These are phyloP conservation scores for Psammodynastes pulverulentus DNA, from an alignment of 2,113 vertebrate genomes.

Conservation along the genomic window DNA sequence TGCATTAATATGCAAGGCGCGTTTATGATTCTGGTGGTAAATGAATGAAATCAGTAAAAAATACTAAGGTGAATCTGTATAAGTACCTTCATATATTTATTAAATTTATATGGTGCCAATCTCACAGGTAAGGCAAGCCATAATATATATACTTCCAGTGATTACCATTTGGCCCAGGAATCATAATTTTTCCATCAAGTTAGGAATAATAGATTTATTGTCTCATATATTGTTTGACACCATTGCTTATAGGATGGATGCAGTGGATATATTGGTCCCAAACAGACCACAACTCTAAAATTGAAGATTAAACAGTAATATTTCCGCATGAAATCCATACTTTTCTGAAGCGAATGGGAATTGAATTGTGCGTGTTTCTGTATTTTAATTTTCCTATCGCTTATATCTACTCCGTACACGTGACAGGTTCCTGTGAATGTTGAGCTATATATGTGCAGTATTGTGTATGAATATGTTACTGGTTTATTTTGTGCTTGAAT, in stretches of 20 bases:
- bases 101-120: neutral
- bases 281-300: neutral
- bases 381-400: neutral
- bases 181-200: neutral
- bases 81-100: neutral
- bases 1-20: neutral
- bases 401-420: neutral
- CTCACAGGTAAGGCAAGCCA: neutral
- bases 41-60: neutral
- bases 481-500: neutral
- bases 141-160: neutral
- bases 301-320: neutral
- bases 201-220: constrained; percentile 24
- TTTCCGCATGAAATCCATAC: neutral
- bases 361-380: neutral
- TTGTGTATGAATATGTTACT: neutral
- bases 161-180: constrained; percentile 14
- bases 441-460: neutral
- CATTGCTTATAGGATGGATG: neutral
- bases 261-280: neutral
- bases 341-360: neutral
- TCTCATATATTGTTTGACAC: neutral
- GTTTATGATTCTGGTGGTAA: neutral
- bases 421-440: neutral
- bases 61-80: neutral